Percentiles rank a stretch among this genome's conserved stretches.
Conservation (phyloP, 1,140 invertebrate genomes). For the Scaptodrosophila lebanonensis region DNA sequence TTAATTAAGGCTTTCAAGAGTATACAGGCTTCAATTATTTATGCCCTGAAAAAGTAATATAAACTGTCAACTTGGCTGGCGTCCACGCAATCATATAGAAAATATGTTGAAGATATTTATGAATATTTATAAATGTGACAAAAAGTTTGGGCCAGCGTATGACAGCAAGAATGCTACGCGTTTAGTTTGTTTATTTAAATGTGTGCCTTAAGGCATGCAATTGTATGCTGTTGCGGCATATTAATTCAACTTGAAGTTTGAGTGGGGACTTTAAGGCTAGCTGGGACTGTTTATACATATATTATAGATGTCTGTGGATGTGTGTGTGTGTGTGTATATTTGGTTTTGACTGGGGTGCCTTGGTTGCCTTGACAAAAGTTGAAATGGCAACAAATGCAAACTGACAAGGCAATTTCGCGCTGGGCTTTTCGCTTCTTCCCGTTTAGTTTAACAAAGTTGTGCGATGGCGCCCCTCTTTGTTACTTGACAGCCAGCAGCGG, state of each 20-base stretch:
- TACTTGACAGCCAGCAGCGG: constrained; percentile 57
- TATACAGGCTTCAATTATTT: too few species aligned
- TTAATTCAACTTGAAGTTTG: constrained; percentile 59
- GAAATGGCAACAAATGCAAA: constrained; percentile 70
- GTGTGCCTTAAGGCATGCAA: constrained; percentile 69
- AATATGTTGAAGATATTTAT: constrained; percentile 67
- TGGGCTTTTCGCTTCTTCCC: constrained; percentile 4
- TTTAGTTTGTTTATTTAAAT: constrained; percentile 70
- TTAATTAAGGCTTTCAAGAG: too few species aligned
- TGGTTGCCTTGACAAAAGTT: neutral
- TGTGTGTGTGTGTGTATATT: too few species aligned
- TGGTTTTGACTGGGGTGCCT: neutral
- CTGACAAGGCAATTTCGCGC: constrained; percentile 70
- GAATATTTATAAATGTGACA: constrained; percentile 72
- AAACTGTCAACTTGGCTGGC: constrained; percentile 39
- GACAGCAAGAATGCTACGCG: constrained; percentile 23
- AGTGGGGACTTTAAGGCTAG: constrained; percentile 13
- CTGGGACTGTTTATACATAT: neutral
- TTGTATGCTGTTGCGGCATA: constrained; percentile 47
- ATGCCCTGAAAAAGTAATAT: too few species aligned
- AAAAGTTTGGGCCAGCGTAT: constrained; percentile 43
- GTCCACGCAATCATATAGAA: constrained; percentile 69
- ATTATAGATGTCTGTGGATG: too few species aligned
- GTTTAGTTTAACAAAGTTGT: constrained; percentile 39
- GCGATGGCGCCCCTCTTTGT: constrained; percentile 32